Conservation (phyloP, 2,888 invertebrate species). For the Xanthorhoe designata region DNA sequence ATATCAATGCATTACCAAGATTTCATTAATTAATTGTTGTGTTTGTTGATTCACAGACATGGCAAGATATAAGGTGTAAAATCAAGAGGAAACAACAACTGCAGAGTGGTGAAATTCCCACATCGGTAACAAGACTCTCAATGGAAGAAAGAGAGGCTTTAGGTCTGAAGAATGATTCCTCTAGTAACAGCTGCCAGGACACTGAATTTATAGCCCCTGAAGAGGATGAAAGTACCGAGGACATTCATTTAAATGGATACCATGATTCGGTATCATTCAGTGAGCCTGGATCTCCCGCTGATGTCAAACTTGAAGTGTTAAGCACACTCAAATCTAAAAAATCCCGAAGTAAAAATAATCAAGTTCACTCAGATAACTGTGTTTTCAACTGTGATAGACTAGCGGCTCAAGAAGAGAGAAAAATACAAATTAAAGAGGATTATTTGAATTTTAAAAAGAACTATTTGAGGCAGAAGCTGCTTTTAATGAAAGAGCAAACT, state of each 20-base stretch:
- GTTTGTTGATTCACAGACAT: conserved; percentile 64
- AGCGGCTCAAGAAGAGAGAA: conserved; percentile 68
- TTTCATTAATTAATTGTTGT: not conserved
- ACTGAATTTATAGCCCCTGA: conserved; percentile 59
- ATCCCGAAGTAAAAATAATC: conserved; percentile 36
- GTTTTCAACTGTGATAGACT: conserved; percentile 71
- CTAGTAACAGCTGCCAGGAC: conserved; percentile 57
- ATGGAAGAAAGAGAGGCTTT: conserved; percentile 66
- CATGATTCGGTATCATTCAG: conserved; percentile 52
- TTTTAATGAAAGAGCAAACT: conserved; percentile 72
- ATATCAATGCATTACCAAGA: too few relatives aligned
- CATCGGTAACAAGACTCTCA: conserved; percentile 58
- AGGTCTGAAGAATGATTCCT: conserved; percentile 61
- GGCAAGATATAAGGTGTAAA: conserved; percentile 76
- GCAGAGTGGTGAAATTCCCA: conserved; percentile 58
- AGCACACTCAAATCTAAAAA: conserved; percentile 42
- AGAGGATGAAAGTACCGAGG: conserved; percentile 51
- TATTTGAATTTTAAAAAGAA: conserved; percentile 77
- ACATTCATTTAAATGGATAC: conserved; percentile 53
- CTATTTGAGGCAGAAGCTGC: conserved; percentile 73
- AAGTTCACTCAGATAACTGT: conserved; percentile 61
- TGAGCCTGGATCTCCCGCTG: conserved; percentile 65
- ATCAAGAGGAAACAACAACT: conserved; percentile 65
- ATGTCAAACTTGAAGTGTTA: conserved; percentile 56
- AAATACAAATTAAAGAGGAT: conserved; percentile 73